Evolutionary conservation across 2,113 vertebrate species (phyloP), one percentile per base, ranked within the genome.

Genomic region (Varanus komodoensis): DNA sequence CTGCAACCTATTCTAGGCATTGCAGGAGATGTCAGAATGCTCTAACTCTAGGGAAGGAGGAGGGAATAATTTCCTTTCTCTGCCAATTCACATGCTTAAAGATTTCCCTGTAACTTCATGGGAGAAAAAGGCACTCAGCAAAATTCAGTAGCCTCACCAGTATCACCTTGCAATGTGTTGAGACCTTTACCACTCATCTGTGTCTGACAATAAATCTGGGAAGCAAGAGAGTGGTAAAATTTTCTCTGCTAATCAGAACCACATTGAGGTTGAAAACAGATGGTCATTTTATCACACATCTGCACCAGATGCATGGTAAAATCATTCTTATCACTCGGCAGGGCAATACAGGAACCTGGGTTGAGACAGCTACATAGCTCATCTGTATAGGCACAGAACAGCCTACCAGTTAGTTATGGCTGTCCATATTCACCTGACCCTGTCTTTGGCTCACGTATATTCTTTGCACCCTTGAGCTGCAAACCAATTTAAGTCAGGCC

Each of bases 381-480:
- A 50, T 68, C 44, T 69, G 19, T 29, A 52, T 52, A 12, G 48
- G 27, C 17, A n/a, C 25, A 79, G 77, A 71, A 27, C 68, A 86
- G n/a, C 9, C 74, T 54, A 74, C 32, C 84, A 85, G 44, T 27
- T 50, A 85, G 8, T 85, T 85, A 38, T 79, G 4, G 27, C 48
- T 64, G 74, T 29, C 38, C 79, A 25, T 87, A 67, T 79, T 87
- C 25, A 67, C 67, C 27, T 82, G 52, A 38, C 92, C 69, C 6
- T 1, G 89, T 89, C 89, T 82, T 84, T 32, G 32, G 32, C 74
- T 27, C 11, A n/a, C n/a, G 0, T 0, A 32, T 34, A 89, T 87
- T 61, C 67, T 44, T 2, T 87, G 68, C 81, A 50, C 48, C 64
- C 89, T 91, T 90, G 77, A 86, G 69, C 90, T 94, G 91, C 75